Conservation (phyloP, 2,888 invertebrate genomes). For the Drosophila borealis region DNA sequence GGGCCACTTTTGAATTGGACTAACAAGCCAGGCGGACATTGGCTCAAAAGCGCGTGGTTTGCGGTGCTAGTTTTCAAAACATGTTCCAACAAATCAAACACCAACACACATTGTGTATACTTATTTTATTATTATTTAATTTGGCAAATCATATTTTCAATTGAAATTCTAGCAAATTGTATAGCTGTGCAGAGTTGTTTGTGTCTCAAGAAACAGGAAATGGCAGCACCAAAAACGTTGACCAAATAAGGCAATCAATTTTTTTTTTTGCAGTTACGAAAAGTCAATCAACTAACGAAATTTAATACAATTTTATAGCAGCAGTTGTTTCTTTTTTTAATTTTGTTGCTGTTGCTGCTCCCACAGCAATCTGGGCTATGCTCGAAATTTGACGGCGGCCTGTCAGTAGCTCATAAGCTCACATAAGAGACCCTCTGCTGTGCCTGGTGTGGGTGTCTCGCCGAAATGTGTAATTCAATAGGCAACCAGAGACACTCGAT, state of each 20-base stretch:
- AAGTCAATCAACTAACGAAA: slow-evolving; percentile 75
- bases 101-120: slow-evolving; percentile 36
- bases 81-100: slow-evolving; percentile 39
- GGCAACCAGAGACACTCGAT: slow-evolving; percentile 35
- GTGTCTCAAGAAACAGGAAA: slow-evolving; percentile 59
- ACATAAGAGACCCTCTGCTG: slow-evolving; percentile 40
- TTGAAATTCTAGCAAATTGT: slow-evolving; percentile 61
- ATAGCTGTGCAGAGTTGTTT: slow-evolving; percentile 36
- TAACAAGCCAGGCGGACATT: slow-evolving; percentile 38
- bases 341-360: slow-evolving; percentile 41
- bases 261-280: slow-evolving; percentile 62
- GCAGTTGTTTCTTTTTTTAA: slow-evolving; percentile 13
- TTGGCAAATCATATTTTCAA: slow-evolving; percentile 43
- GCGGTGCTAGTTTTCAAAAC: slow-evolving; percentile 23
- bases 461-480: slow-evolving; percentile 67
- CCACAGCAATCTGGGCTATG: slow-evolving; percentile 61
- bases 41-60: slow-evolving; percentile 11
- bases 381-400: slow-evolving; percentile 74
- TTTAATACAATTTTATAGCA: slow-evolving; percentile 71
- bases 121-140: slow-evolving; percentile 16
- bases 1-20: slow-evolving; percentile 45
- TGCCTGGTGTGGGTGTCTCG: slow-evolving; percentile 34
- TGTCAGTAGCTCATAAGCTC: slow-evolving; percentile 63
- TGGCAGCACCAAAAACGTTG: slow-evolving; percentile 59
- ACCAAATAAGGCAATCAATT: slow-evolving; percentile 71